Evolutionary conservation across 2,797 vertebrate species (phyloP).

Genomic region (Gastrophryne carolinensis): DNA sequence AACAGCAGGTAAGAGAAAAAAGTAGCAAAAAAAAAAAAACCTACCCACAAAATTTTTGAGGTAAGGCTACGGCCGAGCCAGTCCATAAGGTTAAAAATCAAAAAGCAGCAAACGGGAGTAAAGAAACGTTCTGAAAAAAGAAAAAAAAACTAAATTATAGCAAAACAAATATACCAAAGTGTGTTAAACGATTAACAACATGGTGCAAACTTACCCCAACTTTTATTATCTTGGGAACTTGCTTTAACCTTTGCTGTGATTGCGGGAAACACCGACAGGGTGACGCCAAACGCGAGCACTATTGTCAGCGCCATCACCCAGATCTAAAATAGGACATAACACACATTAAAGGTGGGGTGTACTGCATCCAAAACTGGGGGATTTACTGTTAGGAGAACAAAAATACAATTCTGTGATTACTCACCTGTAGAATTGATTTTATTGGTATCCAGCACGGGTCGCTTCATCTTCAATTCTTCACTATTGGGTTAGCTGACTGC

Average conservation of each 20-base stretch:
- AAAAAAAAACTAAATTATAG: not conserved
- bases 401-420: too few relatives aligned
- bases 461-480: too few relatives aligned
- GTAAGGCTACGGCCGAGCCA: slow-evolving; percentile 80
- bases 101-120: slow-evolving; percentile 81
- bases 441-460: too few relatives aligned
- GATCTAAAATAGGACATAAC: slow-evolving; percentile 74
- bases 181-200: not conserved
- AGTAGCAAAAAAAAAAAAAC: too few relatives aligned
- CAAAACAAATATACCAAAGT: not conserved
- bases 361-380: too few relatives aligned
- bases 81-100: slow-evolving; percentile 83
- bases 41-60: slow-evolving; percentile 75
- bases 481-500: too few relatives aligned
- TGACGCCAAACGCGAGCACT: slow-evolving; percentile 81
- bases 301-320: slow-evolving; percentile 85
- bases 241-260: slow-evolving; percentile 79
- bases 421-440: too few relatives aligned
- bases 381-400: too few relatives aligned
- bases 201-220: slow-evolving; percentile 73
- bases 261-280: slow-evolving; percentile 84
- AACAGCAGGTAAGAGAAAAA: too few relatives aligned
- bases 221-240: slow-evolving; percentile 48
- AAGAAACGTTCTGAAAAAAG: slow-evolving; percentile 73
- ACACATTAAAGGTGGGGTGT: too few relatives aligned